Evolutionary conservation across 2,113 vertebrate genomes (phyloP), one percentile per base, ranked within the genome.

Genomic region (Elaphurus davidianus): DNA sequence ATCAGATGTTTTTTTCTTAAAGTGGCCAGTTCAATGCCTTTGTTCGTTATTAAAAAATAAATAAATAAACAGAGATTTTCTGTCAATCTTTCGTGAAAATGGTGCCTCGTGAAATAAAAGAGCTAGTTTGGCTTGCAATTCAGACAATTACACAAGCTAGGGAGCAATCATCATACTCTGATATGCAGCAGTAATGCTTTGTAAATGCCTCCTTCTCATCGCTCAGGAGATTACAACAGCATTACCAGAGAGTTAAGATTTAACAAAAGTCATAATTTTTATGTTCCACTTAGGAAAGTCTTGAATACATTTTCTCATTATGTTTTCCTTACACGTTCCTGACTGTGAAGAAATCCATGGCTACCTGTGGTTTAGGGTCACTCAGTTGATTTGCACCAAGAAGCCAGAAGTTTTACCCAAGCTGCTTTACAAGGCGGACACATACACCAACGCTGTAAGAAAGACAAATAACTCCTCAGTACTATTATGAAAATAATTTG

Each of bases 101-200:
- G 4, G 27, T 60, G 15, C 3, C 87, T 82, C 17, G 3, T 25
- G 15, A 16, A 27, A 6, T 36, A 79, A 15, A 91, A 52, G 3
- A 83, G 21, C 23, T 10, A 30, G 30, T 54, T 40, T 52, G 28
- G 43, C 28, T 87, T 82, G 7, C 40, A 57, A 28, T 15, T 36
- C n/a, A 30, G 52, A 79, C 50, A 59, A 17, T 12, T 52, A 2
- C 3, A 6, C 1, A 4, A 83, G 5, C 36, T 28, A 13, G 21
- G 23, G 50, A 28, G 6, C 6, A 16, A 40, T 19, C n/a, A 62
- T n/a, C 6, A 10, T 12, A 33, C 6, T 43, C n/a, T 9, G 13
- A 10, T 76, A 36, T 17, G 25, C 7, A 30, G 11, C 1, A 17
- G 30, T 7, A 8, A 27, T 0, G 17, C 3, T 30, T 64, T 15